A percentile compares a stretch with the other conserved stretches of the same genome.
These are phyloP conservation scores for Notocelia uddmanniana DNA, from an alignment of 2,888 invertebrate species.

Conservation along the genomic window DNA sequence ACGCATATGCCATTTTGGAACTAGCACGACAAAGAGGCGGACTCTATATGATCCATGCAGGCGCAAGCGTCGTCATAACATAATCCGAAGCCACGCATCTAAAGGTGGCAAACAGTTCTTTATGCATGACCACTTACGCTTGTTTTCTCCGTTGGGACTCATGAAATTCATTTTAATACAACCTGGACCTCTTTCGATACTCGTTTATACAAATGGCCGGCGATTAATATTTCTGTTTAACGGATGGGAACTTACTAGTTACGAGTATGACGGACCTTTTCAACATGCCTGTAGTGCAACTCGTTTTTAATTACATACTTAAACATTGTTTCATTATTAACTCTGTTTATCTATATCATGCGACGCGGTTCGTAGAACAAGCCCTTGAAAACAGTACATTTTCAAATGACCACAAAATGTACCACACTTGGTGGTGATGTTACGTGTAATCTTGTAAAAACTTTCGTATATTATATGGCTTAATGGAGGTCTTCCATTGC, in stretches of 20 bases:
- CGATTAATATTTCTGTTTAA: conserved; percentile 42
- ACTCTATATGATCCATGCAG: conserved; percentile 37
- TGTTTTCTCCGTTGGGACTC: conserved; percentile 12
- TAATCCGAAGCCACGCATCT: conserved; percentile 7
- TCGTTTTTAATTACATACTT: conserved; percentile 39
- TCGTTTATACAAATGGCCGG: conserved; percentile 39
- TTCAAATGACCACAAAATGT: too few relatives aligned
- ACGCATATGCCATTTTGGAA: conserved; percentile 10
- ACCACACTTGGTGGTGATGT: too few relatives aligned
- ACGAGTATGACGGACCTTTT: conserved; percentile 17
- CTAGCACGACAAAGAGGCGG: conserved; percentile 27
- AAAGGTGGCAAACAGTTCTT: conserved; percentile 13
- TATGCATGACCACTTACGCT: conserved; percentile 21
- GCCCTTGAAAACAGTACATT: not conserved
- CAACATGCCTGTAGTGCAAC: conserved; percentile 21
- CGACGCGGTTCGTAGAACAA: not conserved
- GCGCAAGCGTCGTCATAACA: conserved; percentile 34
- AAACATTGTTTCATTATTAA: conserved; percentile 24
- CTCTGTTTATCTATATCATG: not conserved
- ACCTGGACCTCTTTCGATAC: conserved; percentile 45
- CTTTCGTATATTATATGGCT: too few relatives aligned
- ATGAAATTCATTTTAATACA: conserved; percentile 42
- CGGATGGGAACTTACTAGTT: conserved; percentile 38
- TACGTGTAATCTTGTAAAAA: too few relatives aligned
- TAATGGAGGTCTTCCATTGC: too few relatives aligned